A percentile compares a stretch with the other conserved stretches of the same genome.
These are phyloP conservation scores for Geodia barretti DNA, from an alignment of 37 sponge, comb jelly and placozoan genomes.

Conservation along the genomic window DNA sequence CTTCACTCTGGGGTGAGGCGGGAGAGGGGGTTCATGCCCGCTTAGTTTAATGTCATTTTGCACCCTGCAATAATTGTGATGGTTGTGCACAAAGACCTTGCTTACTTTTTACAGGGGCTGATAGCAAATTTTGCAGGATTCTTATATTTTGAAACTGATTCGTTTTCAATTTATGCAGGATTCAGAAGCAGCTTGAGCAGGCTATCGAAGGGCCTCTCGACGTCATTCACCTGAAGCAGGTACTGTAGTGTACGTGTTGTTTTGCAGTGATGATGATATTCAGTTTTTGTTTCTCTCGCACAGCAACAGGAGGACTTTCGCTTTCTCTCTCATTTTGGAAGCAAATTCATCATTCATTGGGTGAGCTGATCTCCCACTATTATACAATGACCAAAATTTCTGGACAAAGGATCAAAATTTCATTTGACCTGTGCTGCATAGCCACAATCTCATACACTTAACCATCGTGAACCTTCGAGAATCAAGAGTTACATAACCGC, in stretches of 20 bases:
- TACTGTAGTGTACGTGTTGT: neutral
- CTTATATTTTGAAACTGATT: too few species aligned
- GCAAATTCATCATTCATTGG: constrained; percentile 89
- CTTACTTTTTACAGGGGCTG: too few species aligned
- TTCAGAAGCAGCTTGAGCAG: constrained; percentile 78
- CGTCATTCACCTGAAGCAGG: constrained; percentile 62
- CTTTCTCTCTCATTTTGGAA: constrained; percentile 94
- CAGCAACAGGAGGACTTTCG: constrained; percentile 94
- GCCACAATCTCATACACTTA: too few species aligned
- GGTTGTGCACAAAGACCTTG: too few species aligned
- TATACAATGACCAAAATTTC: neutral
- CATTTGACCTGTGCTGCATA: constrained; percentile 1
- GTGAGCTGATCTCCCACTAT: constrained; percentile 40
- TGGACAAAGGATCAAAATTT: neutral
- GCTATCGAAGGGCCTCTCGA: constrained; percentile 64
- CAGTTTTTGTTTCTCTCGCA: neutral
- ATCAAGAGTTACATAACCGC: too few species aligned
- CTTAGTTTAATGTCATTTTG: too few species aligned
- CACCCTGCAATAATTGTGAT: too few species aligned
- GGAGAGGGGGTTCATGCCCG: neutral
- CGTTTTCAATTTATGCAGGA: constrained; percentile 22
- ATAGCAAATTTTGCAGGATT: too few species aligned
- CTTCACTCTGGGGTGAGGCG: constrained; percentile 81
- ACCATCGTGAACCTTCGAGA: too few species aligned
- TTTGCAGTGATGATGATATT: neutral